Percentiles rank a stretch among this genome's conserved stretches.
Evolutionary conservation across 2,888 invertebrate species (phyloP).

Genomic region (Sinotaia quadrata): DNA sequence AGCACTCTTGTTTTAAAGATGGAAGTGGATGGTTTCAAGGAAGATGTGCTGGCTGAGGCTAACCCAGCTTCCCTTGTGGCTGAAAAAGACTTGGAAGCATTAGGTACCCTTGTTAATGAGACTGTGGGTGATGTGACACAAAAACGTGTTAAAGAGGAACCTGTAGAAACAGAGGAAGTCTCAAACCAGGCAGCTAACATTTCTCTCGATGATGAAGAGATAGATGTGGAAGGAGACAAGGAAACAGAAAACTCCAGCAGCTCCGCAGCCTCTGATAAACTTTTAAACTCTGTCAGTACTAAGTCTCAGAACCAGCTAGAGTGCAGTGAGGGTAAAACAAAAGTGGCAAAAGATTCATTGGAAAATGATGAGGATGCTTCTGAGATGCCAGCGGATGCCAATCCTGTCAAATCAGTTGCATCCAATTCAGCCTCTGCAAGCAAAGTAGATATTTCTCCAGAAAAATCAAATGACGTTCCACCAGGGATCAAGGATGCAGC

Average conservation of each 20-base stretch:
- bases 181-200: conserved; percentile 32
- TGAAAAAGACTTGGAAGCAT: conserved; percentile 30
- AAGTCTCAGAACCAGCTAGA: not conserved
- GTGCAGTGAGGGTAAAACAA: not conserved
- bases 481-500: conserved; percentile 29
- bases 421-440: not conserved
- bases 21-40: conserved; percentile 10
- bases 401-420: not conserved
- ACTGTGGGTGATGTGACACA: conserved; percentile 27
- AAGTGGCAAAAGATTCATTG: conserved; percentile 17
- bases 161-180: conserved; percentile 31
- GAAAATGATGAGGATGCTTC: conserved; percentile 7
- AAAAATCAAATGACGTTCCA: conserved; percentile 17
- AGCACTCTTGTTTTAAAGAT: not conserved
- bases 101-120: conserved; percentile 38
- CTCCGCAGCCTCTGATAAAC: conserved; percentile 24
- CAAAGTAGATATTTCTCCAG: conserved; percentile 8
- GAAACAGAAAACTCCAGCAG: conserved; percentile 28
- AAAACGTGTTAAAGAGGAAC: conserved; percentile 37
- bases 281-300: conserved; percentile 13
- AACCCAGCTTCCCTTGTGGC: conserved; percentile 28
- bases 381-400: conserved; percentile 1
- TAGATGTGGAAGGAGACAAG: conserved; percentile 55
- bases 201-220: conserved; percentile 52
- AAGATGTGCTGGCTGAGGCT: conserved; percentile 16